Percentiles rank a stretch among this genome's conserved stretches.
These are phyloP conservation scores for Coracias cyanogaster DNA, from an alignment of 2,797 vertebrate species.

Conservation along the genomic window DNA sequence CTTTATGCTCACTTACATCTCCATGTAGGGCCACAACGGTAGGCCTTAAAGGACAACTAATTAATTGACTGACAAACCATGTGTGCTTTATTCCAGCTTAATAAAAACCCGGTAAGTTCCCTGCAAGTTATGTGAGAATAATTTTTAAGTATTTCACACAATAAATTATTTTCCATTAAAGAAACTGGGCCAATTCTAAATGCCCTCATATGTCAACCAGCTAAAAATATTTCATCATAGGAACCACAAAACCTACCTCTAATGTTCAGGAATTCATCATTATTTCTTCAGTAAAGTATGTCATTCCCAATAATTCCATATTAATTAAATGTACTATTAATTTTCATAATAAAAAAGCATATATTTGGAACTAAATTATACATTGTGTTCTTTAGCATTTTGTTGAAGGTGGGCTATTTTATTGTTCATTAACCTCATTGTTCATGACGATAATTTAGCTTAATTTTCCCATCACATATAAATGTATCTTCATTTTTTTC, in stretches of 20 bases:
- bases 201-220: not conserved
- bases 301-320: not conserved
- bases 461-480: not conserved
- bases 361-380: not conserved
- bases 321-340: not conserved
- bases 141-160: not conserved
- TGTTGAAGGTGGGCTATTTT: not conserved
- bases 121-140: not conserved
- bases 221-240: not conserved
- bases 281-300: not conserved
- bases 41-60: not conserved
- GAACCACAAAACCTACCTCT: not conserved
- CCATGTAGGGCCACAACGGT: not conserved
- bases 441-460: not conserved
- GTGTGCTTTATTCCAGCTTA: not conserved
- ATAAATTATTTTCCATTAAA: not conserved
- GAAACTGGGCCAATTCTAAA: not conserved
- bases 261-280: not conserved
- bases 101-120: not conserved
- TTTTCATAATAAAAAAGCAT: not conserved
- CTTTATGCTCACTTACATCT: not conserved
- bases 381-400: not conserved
- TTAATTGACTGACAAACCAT: not conserved
- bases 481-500: not conserved
- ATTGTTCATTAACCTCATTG: not conserved